Percentiles rank a stretch among this genome's conserved stretches.
These are phyloP conservation scores for Ichneumon xanthorius DNA, from an alignment of 2,888 invertebrate species.

Conservation along the genomic window DNA sequence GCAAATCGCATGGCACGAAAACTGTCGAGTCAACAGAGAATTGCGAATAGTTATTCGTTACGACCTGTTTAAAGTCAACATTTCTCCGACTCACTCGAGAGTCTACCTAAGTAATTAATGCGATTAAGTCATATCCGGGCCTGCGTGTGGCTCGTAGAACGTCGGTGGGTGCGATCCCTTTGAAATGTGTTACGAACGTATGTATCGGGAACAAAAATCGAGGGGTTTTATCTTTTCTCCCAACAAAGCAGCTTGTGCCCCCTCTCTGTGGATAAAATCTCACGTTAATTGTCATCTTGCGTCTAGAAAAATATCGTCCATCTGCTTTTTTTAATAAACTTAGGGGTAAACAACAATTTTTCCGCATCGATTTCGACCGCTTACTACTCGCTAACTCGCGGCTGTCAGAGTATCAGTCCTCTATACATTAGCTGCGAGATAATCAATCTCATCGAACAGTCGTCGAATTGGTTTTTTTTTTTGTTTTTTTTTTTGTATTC, in stretches of 20 bases:
- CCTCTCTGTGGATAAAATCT: slow-evolving; percentile 7
- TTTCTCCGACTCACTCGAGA: slow-evolving; percentile 28
- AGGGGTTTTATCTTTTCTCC: neutral
- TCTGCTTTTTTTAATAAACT: slow-evolving; percentile 64
- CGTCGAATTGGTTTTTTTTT: slow-evolving; percentile 6
- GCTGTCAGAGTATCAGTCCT: slow-evolving; percentile 26
- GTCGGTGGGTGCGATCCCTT: slow-evolving; percentile 28
- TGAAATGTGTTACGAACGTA: neutral
- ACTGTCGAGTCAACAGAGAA: slow-evolving; percentile 12
- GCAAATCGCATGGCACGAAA: neutral
- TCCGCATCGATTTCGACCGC: slow-evolving; percentile 36
- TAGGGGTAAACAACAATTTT: slow-evolving; percentile 56
- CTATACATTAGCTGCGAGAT: slow-evolving; percentile 30
- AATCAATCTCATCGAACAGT: slow-evolving; percentile 2
- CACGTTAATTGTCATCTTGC: slow-evolving; percentile 66
- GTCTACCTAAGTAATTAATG: slow-evolving; percentile 70
- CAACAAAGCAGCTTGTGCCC: neutral
- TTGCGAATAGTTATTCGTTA: slow-evolving; percentile 6
- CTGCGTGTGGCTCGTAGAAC: slow-evolving; percentile 13
- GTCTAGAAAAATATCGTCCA: slow-evolving; percentile 80
- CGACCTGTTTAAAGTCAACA: neutral
- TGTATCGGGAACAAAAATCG: neutral
- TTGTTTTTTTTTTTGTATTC: slow-evolving; percentile 1
- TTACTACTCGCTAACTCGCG: neutral
- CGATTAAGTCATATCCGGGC: slow-evolving; percentile 69